Evolutionary conservation across 2,888 invertebrate genomes (phyloP).

Genomic region (Eumerus sabulonum): DNA sequence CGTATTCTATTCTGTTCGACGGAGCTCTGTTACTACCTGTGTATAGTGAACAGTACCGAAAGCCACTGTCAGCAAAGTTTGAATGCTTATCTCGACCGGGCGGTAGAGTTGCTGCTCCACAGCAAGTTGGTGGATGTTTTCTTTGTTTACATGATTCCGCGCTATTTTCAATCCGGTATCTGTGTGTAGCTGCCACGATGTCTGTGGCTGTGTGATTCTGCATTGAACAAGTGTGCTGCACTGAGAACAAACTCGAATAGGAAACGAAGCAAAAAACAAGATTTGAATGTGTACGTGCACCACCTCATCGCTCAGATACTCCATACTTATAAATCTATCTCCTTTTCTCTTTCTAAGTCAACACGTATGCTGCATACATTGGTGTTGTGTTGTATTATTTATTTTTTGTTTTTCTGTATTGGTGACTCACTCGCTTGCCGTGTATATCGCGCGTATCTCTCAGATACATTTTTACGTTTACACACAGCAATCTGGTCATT

Average conservation of each 20-base stretch:
- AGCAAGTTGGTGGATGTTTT: slow-evolving; percentile 49
- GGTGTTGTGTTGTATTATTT: neutral
- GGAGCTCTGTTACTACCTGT: slow-evolving; percentile 50
- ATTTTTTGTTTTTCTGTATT: no score
- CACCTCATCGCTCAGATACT: slow-evolving; percentile 25
- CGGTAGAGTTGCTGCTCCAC: neutral
- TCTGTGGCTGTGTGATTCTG: slow-evolving; percentile 35
- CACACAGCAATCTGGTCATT: slow-evolving; percentile 79
- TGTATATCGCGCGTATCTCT: slow-evolving; percentile 64
- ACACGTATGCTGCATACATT: slow-evolving; percentile 5
- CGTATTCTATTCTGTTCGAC: neutral
- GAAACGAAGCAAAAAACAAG: slow-evolving; percentile 63
- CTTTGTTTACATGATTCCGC: slow-evolving; percentile 68
- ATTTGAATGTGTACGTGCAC: neutral
- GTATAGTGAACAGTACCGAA: slow-evolving; percentile 35
- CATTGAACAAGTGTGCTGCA: slow-evolving; percentile 66
- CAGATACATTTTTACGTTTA: slow-evolving; percentile 77
- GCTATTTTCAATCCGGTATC: slow-evolving; percentile 55
- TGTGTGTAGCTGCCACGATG: slow-evolving; percentile 34
- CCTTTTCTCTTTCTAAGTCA: slow-evolving; percentile 50
- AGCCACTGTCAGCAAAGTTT: slow-evolving; percentile 25
- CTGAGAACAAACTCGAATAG: slow-evolving; percentile 56
- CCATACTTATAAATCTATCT: slow-evolving; percentile 13
- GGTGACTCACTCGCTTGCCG: neutral
- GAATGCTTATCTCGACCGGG: slow-evolving; percentile 52